Percentiles rank a stretch among this genome's conserved stretches.
Evolutionary conservation across 2,113 vertebrate species (phyloP).

Genomic region (Alethe castanea): DNA sequence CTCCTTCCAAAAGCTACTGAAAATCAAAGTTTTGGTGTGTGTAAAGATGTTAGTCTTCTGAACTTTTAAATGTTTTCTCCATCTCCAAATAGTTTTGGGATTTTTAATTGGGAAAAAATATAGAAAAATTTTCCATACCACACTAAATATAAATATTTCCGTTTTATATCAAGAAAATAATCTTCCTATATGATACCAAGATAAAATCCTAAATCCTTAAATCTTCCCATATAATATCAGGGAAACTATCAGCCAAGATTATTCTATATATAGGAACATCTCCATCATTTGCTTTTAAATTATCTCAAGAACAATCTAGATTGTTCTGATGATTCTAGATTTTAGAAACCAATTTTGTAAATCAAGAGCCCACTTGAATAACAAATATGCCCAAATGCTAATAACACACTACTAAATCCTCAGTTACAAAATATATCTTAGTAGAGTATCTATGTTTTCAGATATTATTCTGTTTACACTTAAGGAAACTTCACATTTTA

Average conservation of each 20-base stretch:
- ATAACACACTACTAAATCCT: not conserved
- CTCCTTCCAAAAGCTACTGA: not conserved
- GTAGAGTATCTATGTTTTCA: not conserved
- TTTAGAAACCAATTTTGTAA: not conserved
- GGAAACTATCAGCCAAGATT: not conserved
- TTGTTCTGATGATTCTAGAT: not conserved
- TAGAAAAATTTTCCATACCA: not conserved
- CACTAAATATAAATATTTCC: not conserved
- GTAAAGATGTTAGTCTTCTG: not conserved
- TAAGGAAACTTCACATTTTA: not conserved
- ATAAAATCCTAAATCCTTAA: not conserved
- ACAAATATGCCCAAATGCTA: not conserved
- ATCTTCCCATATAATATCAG: not conserved
- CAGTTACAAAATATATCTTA: not conserved
- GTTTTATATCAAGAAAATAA: not conserved
- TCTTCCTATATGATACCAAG: not conserved
- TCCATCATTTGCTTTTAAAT: not conserved
- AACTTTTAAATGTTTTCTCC: not conserved
- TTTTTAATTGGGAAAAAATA: not conserved
- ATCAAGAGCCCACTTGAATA: not conserved
- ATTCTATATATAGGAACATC: not conserved
- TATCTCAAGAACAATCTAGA: not conserved
- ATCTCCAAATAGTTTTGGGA: not conserved
- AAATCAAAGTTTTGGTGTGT: not conserved
- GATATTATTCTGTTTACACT: not conserved